A percentile compares a stretch with the other conserved stretches of the same genome.
phyloP scores from a whole-genome alignment of 2,113 vertebrate genomes.

The Urocitellus parryii region DNA sequence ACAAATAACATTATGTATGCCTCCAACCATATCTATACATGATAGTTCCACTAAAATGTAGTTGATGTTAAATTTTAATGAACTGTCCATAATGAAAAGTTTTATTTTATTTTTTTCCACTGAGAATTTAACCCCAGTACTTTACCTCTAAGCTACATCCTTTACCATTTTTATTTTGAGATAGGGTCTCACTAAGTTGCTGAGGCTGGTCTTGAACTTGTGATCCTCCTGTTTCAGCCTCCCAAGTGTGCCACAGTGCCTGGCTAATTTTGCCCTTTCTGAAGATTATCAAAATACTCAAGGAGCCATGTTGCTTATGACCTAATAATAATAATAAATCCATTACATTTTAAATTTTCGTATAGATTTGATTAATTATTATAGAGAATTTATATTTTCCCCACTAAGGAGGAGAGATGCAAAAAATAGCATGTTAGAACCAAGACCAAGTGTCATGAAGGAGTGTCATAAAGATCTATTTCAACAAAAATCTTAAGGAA shows the following conservation, averaged over 20 bases:
- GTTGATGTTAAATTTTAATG: slow-evolving; percentile 8
- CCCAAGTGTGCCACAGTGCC: no score
- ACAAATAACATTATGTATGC: not conserved
- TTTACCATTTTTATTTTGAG: no score
- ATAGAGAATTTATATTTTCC: not conserved
- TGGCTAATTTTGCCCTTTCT: not conserved
- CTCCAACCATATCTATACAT: not conserved
- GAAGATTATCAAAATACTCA: slow-evolving; percentile 22
- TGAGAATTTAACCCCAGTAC: no score
- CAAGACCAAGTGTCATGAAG: not conserved
- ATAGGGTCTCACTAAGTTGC: no score
- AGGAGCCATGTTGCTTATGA: not conserved
- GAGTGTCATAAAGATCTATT: not conserved
- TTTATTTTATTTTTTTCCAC: not conserved
- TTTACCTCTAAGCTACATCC: no score
- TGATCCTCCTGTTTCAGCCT: no score
- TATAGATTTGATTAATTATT: not conserved
- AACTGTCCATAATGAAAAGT: not conserved
- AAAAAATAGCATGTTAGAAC: not conserved
- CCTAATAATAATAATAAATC: not conserved
- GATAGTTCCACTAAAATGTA: not conserved
- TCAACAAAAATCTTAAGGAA: not conserved
- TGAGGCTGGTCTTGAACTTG: no score
- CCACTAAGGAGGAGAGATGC: not conserved
- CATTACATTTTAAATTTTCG: not conserved